Base-by-base conservation (phyloP, 2,113 vertebrate species). In the Percopsis transmontana region DNA sequence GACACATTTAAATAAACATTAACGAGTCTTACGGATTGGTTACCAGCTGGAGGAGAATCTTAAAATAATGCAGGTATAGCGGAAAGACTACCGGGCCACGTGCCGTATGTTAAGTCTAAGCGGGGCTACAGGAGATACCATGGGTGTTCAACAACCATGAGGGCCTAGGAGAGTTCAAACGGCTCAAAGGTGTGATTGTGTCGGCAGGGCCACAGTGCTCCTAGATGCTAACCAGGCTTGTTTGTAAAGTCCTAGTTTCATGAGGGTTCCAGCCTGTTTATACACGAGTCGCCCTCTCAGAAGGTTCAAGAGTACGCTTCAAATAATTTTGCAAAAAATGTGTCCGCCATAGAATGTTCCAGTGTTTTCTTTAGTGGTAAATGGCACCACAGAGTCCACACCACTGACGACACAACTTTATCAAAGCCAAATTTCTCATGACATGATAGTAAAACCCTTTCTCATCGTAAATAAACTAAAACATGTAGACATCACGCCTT, bases 111-210 rank as follows among this genome's bases (percentile, higher is more conserved):
- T 62, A 62, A 80, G 74, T 62, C 15, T 53, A 23, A 53, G 21
- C 51, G 12, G 13, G 14, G 51, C 21, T 53, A 85, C 77, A 68
- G 66, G 71, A 73, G 69, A 56, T 76, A 21, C 76, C 65, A 13
- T 56, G 65, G 70, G 71, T 66, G 79, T 83, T 83, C 76, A 69
- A 68, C 85, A 85, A 69, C 84, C 80, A 80, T 84, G 80, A 79
- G 85, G 68, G 87, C 72, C 78, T 82, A 66, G 84, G 84, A 81
- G 82, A 79, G 66, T 68, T 84, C 70, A 42, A 79, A 77, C 70
- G 82, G 57, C 80, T 73, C 79, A 84, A 77, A 68, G 71, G 66
- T 72, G 76, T 63, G 71, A 79, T 83, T 61, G 24, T 68, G 82
- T 82, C 16, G 27, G 59, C 27, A 68, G 70, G 81, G 62, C 68